phyloP scores from a whole-genome alignment of 2,888 invertebrate species.

The Steinernema hermaphroditum region DNA sequence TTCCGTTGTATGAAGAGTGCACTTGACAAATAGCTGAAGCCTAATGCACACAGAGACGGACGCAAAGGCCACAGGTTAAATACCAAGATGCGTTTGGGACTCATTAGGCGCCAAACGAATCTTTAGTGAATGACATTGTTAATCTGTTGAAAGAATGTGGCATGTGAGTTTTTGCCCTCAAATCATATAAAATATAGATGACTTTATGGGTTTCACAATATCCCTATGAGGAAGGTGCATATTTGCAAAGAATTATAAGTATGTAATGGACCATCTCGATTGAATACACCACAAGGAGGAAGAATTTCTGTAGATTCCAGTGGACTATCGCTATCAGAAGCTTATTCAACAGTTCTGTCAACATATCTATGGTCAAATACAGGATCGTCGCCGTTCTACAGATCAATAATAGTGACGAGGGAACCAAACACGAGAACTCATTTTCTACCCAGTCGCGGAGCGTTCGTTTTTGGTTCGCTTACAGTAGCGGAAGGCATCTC shows the following conservation, averaged over 20 bases:
- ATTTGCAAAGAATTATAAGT: background rate
- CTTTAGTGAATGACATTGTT: background rate
- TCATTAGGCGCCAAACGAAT: background rate
- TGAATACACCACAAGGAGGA: no score
- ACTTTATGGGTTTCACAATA: background rate
- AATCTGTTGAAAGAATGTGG: background rate
- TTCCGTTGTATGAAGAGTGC: background rate
- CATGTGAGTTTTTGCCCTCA: background rate
- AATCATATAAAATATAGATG: background rate
- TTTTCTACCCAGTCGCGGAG: background rate
- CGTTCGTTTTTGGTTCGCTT: background rate
- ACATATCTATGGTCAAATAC: no score
- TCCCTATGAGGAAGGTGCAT: background rate
- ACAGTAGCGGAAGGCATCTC: background rate
- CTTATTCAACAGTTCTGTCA: no score
- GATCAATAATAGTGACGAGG: background rate
- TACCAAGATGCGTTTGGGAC: background rate
- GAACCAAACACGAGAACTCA: background rate
- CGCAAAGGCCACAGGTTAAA: slow-evolving; percentile 9
- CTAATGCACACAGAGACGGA: background rate
- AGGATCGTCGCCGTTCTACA: background rate
- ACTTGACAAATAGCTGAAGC: slow-evolving; percentile 25
- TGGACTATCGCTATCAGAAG: no score
- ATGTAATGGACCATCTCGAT: background rate
- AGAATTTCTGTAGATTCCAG: no score